Percentiles rank a stretch among this genome's conserved stretches.
Evolutionary conservation across 2,797 vertebrate species (phyloP).

Genomic region (Pelodytes ibericus): DNA sequence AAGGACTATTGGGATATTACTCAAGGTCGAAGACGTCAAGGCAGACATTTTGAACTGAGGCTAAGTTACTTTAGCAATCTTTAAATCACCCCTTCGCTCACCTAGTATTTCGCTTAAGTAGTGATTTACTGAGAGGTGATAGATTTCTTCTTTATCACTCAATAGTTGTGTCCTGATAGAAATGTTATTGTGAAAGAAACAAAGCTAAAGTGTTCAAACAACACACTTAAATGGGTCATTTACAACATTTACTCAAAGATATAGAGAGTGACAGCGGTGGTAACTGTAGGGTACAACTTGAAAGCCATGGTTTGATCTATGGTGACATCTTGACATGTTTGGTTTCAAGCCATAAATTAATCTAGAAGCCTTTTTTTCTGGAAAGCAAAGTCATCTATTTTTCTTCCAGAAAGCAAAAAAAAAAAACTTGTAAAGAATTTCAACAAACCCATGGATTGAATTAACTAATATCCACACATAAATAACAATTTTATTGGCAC

Average conservation of each 20-base stretch:
- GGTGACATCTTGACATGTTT: constrained; percentile 45
- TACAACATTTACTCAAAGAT: constrained; percentile 44
- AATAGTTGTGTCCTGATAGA: constrained; percentile 50
- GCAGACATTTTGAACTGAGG: neutral
- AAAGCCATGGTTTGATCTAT: constrained; percentile 38
- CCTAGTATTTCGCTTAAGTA: constrained; percentile 29
- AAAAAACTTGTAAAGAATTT: constrained; percentile 55
- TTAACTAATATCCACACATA: constrained; percentile 59
- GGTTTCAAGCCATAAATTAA: constrained; percentile 45
- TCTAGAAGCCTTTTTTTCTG: constrained; percentile 31
- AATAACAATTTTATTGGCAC: constrained; percentile 65
- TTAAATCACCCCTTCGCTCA: constrained; percentile 34
- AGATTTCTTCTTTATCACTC: constrained; percentile 45
- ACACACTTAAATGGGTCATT: constrained; percentile 50
- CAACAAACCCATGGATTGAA: constrained; percentile 56
- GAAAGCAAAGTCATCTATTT: constrained; percentile 48
- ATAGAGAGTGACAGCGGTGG: constrained; percentile 23
- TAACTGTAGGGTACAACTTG: constrained; percentile 9
- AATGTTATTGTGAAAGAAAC: constrained; percentile 46
- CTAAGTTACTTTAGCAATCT: neutral
- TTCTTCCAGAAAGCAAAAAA: constrained; percentile 13
- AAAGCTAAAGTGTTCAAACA: constrained; percentile 43
- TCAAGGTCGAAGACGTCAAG: constrained; percentile 1
- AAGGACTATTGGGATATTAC: neutral
- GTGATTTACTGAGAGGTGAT: constrained; percentile 37